These are phyloP conservation scores for Otolemur garnettii DNA, from an alignment of 2,113 vertebrate genomes.

Conservation along the genomic window DNA sequence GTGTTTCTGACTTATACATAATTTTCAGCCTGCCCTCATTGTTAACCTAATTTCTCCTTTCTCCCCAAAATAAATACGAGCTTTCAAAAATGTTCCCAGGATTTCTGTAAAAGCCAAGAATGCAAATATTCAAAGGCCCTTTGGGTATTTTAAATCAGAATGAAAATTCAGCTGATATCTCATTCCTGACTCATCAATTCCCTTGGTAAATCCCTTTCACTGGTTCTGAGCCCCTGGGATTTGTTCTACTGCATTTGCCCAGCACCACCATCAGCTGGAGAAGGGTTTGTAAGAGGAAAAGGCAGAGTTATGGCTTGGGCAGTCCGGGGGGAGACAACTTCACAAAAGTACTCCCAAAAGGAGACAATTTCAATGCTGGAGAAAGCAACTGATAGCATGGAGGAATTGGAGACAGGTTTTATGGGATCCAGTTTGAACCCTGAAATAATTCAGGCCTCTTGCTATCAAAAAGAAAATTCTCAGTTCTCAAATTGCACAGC, in stretches of 20 bases:
- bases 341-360: background rate
- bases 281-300: background rate
- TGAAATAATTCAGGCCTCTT: slow-evolving; percentile 24
- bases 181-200: background rate
- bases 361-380: background rate
- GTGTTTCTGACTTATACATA: background rate
- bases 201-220: background rate
- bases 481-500: background rate
- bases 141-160: slow-evolving; percentile 45
- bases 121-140: slow-evolving; percentile 37
- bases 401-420: background rate
- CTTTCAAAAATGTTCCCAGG: slow-evolving; percentile 37
- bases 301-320: background rate
- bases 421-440: background rate
- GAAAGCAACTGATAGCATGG: background rate
- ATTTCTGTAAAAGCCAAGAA: slow-evolving; percentile 41
- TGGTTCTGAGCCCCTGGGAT: background rate
- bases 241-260: background rate
- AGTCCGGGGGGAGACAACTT: background rate
- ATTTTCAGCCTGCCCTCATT: slow-evolving; percentile 63
- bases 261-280: background rate
- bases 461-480: background rate
- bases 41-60: slow-evolving; percentile 45
- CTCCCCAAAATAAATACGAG: slow-evolving; percentile 50
- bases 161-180: slow-evolving; percentile 32